Conservation (phyloP, 1,140 invertebrate genomes). For the Battus philenor region DNA sequence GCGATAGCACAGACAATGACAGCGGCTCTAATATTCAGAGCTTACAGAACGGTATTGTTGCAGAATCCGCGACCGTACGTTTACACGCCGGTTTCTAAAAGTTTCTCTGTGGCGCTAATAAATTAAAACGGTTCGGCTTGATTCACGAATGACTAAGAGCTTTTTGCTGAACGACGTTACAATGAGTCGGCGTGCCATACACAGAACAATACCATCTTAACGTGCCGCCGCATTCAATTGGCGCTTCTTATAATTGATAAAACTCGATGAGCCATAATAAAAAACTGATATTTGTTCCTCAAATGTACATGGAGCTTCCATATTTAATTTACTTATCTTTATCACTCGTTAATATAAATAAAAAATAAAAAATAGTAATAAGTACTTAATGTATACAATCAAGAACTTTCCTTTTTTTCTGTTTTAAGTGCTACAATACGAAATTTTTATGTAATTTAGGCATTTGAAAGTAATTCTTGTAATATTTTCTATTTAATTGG, state of each 20-base stretch:
- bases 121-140: conserved; percentile 37
- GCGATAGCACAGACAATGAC: conserved; percentile 67
- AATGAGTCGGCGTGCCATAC: conserved; percentile 33
- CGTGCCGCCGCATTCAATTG: conserved; percentile 4
- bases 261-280: background rate
- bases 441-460: too few species aligned
- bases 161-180: conserved; percentile 31
- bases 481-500: too few species aligned
- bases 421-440: too few species aligned
- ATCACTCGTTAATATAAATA: background rate
- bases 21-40: conserved; percentile 55
- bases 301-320: background rate
- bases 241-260: conserved; percentile 11
- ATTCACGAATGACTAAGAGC: conserved; percentile 59
- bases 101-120: conserved; percentile 40
- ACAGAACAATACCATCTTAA: conserved; percentile 24
- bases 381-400: too few species aligned
- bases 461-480: too few species aligned
- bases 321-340: background rate
- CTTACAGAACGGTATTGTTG: conserved; percentile 44
- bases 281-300: conserved; percentile 1
- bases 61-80: conserved; percentile 32
- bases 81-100: conserved; percentile 30
- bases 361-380: too few species aligned
- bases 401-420: too few species aligned